Percentiles rank a stretch among this genome's conserved stretches.
Conservation (phyloP, 2,797 vertebrate genomes). For the Peromyscus eremicus region DNA sequence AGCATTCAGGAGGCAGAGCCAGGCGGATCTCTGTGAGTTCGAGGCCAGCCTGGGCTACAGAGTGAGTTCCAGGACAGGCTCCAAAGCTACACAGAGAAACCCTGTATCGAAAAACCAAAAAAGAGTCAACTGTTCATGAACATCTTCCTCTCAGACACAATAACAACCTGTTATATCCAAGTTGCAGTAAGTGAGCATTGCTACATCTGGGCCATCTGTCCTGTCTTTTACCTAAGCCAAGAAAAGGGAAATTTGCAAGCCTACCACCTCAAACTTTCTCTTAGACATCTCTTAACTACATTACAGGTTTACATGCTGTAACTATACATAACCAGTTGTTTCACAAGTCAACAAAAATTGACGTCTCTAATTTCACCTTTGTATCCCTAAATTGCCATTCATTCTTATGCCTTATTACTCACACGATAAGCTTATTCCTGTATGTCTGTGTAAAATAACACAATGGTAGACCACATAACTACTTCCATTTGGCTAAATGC, state of each 20-base stretch:
- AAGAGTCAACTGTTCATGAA: constrained; percentile 29
- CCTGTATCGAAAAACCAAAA: too few relatives aligned
- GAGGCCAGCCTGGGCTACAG: too few relatives aligned
- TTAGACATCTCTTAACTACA: constrained; percentile 8
- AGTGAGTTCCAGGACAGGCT: too few relatives aligned
- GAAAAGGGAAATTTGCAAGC: constrained; percentile 27
- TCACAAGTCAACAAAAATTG: constrained; percentile 59
- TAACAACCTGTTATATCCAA: constrained; percentile 27
- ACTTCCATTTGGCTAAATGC: constrained; percentile 33
- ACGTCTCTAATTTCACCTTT: constrained; percentile 48
- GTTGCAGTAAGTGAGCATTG: neutral
- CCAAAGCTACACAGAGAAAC: too few relatives aligned
- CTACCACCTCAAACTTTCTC: constrained; percentile 45
- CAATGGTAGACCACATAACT: neutral
- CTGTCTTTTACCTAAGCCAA: constrained; percentile 19
- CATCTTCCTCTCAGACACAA: constrained; percentile 26
- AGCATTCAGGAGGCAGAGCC: too few relatives aligned
- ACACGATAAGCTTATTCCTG: constrained; percentile 40
- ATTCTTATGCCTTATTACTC: neutral
- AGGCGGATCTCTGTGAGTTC: too few relatives aligned
- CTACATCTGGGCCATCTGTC: neutral
- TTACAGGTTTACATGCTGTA: constrained; percentile 15
- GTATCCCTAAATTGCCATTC: constrained; percentile 21
- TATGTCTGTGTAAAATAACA: constrained; percentile 31
- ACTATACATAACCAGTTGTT: constrained; percentile 41